A percentile compares a stretch with the other conserved stretches of the same genome.
Evolutionary conservation across 2,888 invertebrate species (phyloP).

Genomic region (Dichetophora obliterata): DNA sequence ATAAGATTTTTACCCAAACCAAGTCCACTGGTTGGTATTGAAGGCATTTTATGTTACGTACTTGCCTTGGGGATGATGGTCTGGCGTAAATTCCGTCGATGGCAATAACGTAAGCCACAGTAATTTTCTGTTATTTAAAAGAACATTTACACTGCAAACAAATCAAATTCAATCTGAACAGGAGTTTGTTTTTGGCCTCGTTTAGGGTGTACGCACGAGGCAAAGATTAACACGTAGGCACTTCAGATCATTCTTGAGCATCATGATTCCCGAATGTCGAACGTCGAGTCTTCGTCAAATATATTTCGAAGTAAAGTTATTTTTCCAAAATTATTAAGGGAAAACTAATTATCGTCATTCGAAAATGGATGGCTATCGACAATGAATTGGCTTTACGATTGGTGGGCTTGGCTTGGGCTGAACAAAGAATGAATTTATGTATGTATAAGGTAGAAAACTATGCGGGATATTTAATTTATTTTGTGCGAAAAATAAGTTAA

Average conservation of each 20-base stretch:
- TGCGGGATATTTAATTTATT: not conserved
- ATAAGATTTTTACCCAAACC: conserved; percentile 10
- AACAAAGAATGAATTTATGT: not conserved
- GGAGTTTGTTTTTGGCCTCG: conserved; percentile 1
- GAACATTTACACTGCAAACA: conserved; percentile 23
- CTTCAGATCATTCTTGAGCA: conserved; percentile 19
- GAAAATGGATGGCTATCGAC: conserved; percentile 11
- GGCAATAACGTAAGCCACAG: conserved; percentile 8
- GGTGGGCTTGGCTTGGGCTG: not conserved
- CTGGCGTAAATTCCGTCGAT: not conserved
- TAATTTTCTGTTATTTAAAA: conserved; percentile 28
- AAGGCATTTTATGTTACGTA: not conserved
- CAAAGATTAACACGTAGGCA: conserved; percentile 25
- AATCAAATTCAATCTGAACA: conserved; percentile 18
- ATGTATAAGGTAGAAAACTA: not conserved
- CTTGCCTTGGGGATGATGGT: not conserved
- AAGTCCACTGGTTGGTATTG: not conserved
- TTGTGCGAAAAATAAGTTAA: not conserved
- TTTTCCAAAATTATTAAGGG: conserved; percentile 8
- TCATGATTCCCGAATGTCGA: conserved; percentile 1
- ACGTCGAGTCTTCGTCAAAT: not conserved
- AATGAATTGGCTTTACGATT: conserved; percentile 1
- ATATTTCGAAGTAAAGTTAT: not conserved
- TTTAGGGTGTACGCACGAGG: not conserved
- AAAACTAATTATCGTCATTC: conserved; percentile 27